Percentiles rank a stretch among this genome's conserved stretches.
Evolutionary conservation across 2,888 invertebrate species (phyloP).

Genomic region (Tinea semifulvella): DNA sequence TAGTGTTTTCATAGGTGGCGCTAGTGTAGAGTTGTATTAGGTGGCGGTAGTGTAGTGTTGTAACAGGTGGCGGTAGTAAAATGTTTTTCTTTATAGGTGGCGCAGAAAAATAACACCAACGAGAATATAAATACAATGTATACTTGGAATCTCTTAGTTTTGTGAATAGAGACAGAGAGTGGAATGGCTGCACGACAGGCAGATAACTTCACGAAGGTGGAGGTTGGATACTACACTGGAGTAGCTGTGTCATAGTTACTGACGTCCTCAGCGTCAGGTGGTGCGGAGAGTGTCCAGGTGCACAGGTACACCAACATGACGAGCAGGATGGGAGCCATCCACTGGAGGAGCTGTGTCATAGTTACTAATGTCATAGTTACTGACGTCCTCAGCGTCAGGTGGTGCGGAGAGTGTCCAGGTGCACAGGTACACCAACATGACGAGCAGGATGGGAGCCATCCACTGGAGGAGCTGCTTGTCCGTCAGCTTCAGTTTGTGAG

Average conservation of each 20-base stretch:
- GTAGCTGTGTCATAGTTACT: slow-evolving; percentile 30
- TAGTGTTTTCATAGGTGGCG: too few species aligned
- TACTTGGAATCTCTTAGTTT: too few species aligned
- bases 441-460: slow-evolving; percentile 91
- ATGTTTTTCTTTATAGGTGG: too few species aligned
- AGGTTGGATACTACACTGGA: too few species aligned
- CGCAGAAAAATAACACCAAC: too few species aligned
- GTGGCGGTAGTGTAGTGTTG: too few species aligned
- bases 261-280: slow-evolving; percentile 81
- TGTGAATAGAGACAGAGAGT: too few species aligned
- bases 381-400: slow-evolving; percentile 79
- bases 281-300: slow-evolving; percentile 90
- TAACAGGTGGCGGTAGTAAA: too few species aligned
- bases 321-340: slow-evolving; percentile 92
- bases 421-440: slow-evolving; percentile 87
- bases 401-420: slow-evolving; percentile 92
- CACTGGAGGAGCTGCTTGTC: slow-evolving; percentile 92
- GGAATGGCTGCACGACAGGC: too few species aligned
- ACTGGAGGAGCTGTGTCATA: slow-evolving; percentile 77
- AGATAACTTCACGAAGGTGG: too few species aligned
- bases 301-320: slow-evolving; percentile 89
- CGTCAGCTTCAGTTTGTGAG: slow-evolving; percentile 90
- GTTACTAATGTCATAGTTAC: slow-evolving; percentile 24
- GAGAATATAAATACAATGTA: too few species aligned
- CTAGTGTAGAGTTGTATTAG: too few species aligned